Percentiles rank a stretch among this genome's conserved stretches.
phyloP scores from a whole-genome alignment of 2,113 vertebrate species.

The Arothron firmamentum region DNA sequence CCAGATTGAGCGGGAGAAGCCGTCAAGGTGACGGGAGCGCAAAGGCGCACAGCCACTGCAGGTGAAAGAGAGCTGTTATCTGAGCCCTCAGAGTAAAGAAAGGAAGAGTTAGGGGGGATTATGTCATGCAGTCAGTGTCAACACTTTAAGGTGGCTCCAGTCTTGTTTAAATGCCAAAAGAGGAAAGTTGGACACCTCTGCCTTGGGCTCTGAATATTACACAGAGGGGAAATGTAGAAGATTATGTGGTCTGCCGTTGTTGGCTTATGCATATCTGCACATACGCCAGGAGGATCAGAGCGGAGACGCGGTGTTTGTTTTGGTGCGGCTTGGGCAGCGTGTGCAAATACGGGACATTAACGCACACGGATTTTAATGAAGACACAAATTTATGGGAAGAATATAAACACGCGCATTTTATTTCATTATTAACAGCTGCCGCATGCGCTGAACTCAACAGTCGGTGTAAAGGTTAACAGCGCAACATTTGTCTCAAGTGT shows the following conservation, averaged over 20 bases:
- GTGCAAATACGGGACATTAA: conserved; percentile 10
- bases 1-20: conserved; percentile 32
- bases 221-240: conserved; percentile 40
- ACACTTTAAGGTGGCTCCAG: conserved; percentile 39
- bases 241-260: conserved; percentile 40
- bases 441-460: conserved; percentile 25
- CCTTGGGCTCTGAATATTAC: conserved; percentile 34
- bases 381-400: not conserved
- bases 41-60: conserved; percentile 43
- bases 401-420: conserved; percentile 8
- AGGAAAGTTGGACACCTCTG: conserved; percentile 15
- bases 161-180: conserved; percentile 42
- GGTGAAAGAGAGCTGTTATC: conserved; percentile 54
- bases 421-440: not conserved
- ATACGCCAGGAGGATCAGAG: conserved; percentile 31
- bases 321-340: conserved; percentile 16
- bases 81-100: conserved; percentile 55
- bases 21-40: conserved; percentile 43
- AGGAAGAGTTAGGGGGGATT: conserved; percentile 48
- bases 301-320: conserved; percentile 44
- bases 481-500: conserved; percentile 55
- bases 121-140: conserved; percentile 48
- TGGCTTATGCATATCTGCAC: conserved; percentile 31
- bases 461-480: conserved; percentile 63
- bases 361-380: conserved; percentile 8